phyloP scores from a whole-genome alignment of 2,797 vertebrate genomes.

The Enteromius mattozi region DNA sequence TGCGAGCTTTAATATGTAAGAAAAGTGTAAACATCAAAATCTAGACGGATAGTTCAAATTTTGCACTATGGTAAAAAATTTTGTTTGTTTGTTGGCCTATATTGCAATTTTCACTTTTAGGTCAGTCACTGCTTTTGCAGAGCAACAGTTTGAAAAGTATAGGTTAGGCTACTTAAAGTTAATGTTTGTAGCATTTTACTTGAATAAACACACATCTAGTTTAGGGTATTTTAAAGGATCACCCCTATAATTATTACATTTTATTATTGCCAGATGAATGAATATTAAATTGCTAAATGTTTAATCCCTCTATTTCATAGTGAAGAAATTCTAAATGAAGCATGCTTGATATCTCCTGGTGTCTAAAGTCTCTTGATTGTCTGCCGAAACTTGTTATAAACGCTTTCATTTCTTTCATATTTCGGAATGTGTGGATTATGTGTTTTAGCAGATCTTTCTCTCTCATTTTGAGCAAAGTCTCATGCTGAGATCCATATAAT shows the following conservation, averaged over 20 bases:
- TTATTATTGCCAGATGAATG: neutral
- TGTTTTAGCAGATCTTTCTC: slow-evolving; percentile 82
- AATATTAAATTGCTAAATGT: slow-evolving; percentile 18
- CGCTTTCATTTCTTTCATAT: slow-evolving; percentile 84
- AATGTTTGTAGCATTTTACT: neutral
- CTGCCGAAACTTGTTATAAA: slow-evolving; percentile 74
- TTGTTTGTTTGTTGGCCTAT: no score
- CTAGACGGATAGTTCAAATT: neutral
- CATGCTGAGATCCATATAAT: slow-evolving; percentile 91
- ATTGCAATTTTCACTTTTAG: neutral
- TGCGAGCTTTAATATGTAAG: neutral
- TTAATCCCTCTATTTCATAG: slow-evolving; percentile 57
- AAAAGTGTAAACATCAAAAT: neutral
- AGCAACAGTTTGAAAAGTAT: neutral
- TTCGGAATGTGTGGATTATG: slow-evolving; percentile 76
- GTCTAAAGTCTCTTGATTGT: slow-evolving; percentile 33
- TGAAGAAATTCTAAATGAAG: slow-evolving; percentile 63
- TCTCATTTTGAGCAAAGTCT: slow-evolving; percentile 83
- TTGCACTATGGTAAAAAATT: neutral
- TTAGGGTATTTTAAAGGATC: neutral
- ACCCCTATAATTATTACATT: neutral
- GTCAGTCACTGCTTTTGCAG: neutral
- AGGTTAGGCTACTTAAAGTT: neutral
- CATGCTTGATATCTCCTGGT: slow-evolving; percentile 59
- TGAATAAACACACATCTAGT: neutral